A percentile compares a stretch with the other conserved stretches of the same genome.
phyloP scores from a whole-genome alignment of 2,888 invertebrate genomes.

The Agrochola litura region DNA sequence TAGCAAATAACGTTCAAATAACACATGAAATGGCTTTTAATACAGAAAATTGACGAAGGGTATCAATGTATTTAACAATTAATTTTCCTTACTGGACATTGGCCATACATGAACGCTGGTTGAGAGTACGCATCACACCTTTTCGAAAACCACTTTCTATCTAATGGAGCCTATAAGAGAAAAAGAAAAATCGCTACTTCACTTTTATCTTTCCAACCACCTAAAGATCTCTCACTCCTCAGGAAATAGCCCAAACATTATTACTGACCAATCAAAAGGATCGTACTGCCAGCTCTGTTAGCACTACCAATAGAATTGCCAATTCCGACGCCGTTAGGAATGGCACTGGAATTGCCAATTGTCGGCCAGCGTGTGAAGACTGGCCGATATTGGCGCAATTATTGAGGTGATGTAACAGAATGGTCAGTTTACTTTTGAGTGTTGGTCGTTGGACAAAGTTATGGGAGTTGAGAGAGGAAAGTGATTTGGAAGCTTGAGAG shows the following conservation, averaged over 20 bases:
- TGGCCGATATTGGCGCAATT: constrained; percentile 53
- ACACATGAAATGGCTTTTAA: not conserved
- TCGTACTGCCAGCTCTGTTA: constrained; percentile 41
- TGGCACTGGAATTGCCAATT: constrained; percentile 57
- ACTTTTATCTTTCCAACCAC: constrained; percentile 17
- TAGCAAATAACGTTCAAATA: too few species aligned
- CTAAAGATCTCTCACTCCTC: constrained; percentile 19
- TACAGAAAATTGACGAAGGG: not conserved
- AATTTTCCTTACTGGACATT: not conserved
- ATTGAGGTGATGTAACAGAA: constrained; percentile 43
- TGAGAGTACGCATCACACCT: not conserved
- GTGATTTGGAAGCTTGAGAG: not conserved
- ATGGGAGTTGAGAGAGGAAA: constrained; percentile 1
- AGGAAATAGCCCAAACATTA: constrained; percentile 42
- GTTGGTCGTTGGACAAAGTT: constrained; percentile 33
- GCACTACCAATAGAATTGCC: constrained; percentile 55
- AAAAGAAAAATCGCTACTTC: constrained; percentile 21
- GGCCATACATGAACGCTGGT: not conserved
- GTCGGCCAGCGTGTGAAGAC: constrained; percentile 56
- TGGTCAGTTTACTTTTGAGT: constrained; percentile 45
- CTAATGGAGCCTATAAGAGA: constrained; percentile 11
- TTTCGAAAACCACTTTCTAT: not conserved
- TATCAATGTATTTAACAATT: not conserved
- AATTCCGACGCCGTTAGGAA: constrained; percentile 44
- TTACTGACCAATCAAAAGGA: constrained; percentile 57